These are phyloP conservation scores for Prochilodus magdalenae DNA, from an alignment of 2,113 vertebrate species.

Conservation along the genomic window DNA sequence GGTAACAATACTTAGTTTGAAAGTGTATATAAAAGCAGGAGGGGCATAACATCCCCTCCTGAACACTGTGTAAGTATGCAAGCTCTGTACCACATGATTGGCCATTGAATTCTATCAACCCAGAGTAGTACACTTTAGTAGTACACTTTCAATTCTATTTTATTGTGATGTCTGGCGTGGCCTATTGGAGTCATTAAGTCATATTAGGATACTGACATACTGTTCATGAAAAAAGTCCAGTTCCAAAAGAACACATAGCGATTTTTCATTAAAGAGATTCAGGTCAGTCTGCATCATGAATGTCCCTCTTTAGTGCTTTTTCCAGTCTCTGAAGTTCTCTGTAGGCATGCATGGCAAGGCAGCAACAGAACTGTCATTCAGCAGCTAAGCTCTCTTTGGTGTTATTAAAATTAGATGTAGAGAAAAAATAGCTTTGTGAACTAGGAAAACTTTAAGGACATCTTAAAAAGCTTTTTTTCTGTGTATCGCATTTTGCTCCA, in stretches of 20 bases:
- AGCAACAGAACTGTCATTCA: neutral
- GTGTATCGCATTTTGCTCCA: constrained; percentile 47
- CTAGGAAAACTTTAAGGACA: constrained; percentile 6
- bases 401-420: constrained; percentile 17
- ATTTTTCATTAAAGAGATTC: neutral
- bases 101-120: no score
- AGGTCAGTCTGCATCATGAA: neutral
- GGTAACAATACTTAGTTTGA: no score
- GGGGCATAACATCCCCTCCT: no score
- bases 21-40: no score
- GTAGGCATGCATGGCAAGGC: neutral
- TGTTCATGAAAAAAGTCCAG: neutral
- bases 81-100: no score
- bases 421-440: constrained; percentile 37
- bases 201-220: neutral
- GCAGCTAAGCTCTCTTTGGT: constrained; percentile 1
- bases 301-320: neutral
- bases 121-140: no score
- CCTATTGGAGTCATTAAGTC: no score
- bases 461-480: constrained; percentile 6
- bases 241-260: neutral
- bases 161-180: no score
- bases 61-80: no score
- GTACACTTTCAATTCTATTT: no score
- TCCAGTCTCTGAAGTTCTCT: neutral